Evolutionary conservation across 2,888 invertebrate species (phyloP).

Genomic region (Pachydiplax longipennis): DNA sequence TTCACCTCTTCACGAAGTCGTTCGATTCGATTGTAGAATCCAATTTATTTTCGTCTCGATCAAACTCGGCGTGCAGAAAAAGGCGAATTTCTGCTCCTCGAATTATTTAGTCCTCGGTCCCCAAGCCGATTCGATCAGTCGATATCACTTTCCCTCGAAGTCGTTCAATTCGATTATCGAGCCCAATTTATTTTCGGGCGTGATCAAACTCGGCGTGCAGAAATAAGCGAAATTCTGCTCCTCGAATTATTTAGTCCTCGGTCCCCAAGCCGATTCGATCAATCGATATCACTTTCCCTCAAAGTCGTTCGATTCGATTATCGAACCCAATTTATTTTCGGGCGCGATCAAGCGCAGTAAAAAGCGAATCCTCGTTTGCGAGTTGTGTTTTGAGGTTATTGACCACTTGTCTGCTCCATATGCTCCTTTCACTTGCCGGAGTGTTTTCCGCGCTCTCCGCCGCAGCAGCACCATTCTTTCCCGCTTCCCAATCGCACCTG

Average conservation of each 20-base stretch:
- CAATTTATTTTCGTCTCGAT: neutral
- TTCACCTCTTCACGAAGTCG: neutral
- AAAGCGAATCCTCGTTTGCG: no score
- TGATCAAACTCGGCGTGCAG: neutral
- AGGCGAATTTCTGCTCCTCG: no score
- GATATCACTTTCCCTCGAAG: neutral
- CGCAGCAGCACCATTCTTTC: neutral
- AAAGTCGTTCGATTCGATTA: no score
- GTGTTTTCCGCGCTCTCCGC: neutral
- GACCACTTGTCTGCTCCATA: constrained; percentile 3
- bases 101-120: neutral
- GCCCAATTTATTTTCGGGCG: neutral
- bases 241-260: neutral
- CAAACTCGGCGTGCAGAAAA: neutral
- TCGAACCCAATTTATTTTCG: no score
- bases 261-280: no score
- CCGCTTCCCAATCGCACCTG: neutral
- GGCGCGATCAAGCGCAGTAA: no score
- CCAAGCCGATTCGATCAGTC: neutral
- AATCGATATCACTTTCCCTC: no score
- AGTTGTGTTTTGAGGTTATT: neutral
- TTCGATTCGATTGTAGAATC: neutral
- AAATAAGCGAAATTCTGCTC: neutral
- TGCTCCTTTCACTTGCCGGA: constrained; percentile 15
- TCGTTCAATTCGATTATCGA: neutral